Conservation (phyloP, 2,797 vertebrate genomes). For the Catamblyrhynchus diadema region DNA sequence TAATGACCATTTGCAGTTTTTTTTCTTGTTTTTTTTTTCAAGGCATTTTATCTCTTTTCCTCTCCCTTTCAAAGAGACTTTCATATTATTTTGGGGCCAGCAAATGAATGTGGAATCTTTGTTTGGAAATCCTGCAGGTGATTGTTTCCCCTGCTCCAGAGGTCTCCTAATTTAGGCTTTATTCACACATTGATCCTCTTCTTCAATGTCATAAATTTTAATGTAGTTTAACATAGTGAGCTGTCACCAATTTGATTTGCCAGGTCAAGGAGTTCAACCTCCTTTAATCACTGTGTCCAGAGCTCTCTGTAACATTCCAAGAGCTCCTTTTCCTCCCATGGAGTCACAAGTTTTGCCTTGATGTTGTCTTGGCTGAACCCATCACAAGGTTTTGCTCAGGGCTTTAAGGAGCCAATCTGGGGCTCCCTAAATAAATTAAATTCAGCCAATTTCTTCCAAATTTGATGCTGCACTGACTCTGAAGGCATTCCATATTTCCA, state of each 20-base stretch:
- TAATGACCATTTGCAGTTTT: slow-evolving; percentile 34
- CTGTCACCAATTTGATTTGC: slow-evolving; percentile 61
- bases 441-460: not conserved
- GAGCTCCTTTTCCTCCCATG: not conserved
- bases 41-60: not conserved
- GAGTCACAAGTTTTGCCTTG: not conserved
- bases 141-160: not conserved
- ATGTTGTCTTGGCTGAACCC: not conserved
- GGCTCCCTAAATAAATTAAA: not conserved
- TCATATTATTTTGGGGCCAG: not conserved
- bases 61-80: not conserved
- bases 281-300: slow-evolving; percentile 54
- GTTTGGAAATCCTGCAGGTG: not conserved
- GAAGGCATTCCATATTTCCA: not conserved
- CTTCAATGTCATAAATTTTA: slow-evolving; percentile 61
- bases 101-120: not conserved
- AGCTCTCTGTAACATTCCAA: slow-evolving; percentile 13
- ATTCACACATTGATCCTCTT: slow-evolving; percentile 17
- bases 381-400: not conserved
- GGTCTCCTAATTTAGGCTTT: not conserved
- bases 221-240: slow-evolving; percentile 61
- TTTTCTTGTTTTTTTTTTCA: not conserved
- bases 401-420: not conserved
- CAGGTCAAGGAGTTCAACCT: slow-evolving; percentile 59
- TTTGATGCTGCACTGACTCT: not conserved